Evolutionary conservation across 2,113 vertebrate species (phyloP), one percentile per base, ranked within the genome.

Genomic region (Ceyx margarethae): DNA sequence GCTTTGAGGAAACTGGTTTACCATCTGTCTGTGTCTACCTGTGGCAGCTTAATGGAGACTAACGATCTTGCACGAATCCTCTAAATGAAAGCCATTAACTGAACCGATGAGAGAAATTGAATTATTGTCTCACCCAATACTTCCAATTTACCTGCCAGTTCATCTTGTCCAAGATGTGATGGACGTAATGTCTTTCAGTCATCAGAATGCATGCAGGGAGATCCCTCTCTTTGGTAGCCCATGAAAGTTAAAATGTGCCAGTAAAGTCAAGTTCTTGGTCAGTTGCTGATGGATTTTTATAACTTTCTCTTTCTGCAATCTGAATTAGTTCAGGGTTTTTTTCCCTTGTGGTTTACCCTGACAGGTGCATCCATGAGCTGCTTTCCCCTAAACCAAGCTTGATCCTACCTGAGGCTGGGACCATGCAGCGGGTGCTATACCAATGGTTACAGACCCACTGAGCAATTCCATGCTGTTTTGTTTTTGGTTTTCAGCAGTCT

Each of bases 1-100:
- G 3, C 50, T 91, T 68, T 65, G 58, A 76, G 15, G 62, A 81
- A 95, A 75, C 62, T 20, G 21, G n/a, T 89, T 78, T 93, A 20
- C 54, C 73, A 46, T 86, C 69, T 75, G 61, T 84, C 88, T 88
- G 10, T 91, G 90, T 81, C 90, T 88, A 86, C 54, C 57, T 84
- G 54, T 51, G 69, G 66, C 86, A 93, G 69, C 50, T 91, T 94
- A 95, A 95, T 69, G 46, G 50, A 95, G 90, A 95, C 31, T 76
- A 94, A 95, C 91, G 86, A 91, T 75, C 11, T 22, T 81, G 42
- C 69, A 78, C 16, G 40, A 87, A 72, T 50, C 13, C 61, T 78
- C 62, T 72, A 90, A 93, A 94, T 90, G 74, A 88, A 93, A 93
- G 42, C 50, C 81, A 94, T 93, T 95, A 84, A 67, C 83, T 93